Conservation (phyloP, 2,113 vertebrate species). For the Arvicanthis niloticus region DNA sequence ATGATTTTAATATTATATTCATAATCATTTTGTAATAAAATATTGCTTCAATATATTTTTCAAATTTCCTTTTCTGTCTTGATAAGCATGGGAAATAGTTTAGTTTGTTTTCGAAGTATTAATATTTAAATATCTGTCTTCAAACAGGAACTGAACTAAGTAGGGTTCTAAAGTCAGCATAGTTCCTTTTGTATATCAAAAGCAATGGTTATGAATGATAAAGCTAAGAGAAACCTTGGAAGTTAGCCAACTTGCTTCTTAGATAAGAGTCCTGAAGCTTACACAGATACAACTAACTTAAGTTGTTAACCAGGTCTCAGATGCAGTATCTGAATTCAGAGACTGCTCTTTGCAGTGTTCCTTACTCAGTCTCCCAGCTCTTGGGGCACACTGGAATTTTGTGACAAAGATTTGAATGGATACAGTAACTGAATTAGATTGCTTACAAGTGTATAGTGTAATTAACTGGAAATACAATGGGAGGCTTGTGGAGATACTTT, state of each 20-base stretch:
- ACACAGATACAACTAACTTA: not conserved
- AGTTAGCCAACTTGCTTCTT: conserved; percentile 1
- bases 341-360: not conserved
- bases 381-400: not conserved
- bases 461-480: not conserved
- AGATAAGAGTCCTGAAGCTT: conserved; percentile 9
- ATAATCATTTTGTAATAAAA: not conserved
- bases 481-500: not conserved
- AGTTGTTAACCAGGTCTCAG: not conserved
- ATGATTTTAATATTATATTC: not conserved
- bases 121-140: not conserved
- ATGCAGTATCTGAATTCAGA: not conserved
- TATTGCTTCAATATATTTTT: not conserved
- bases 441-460: not conserved
- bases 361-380: too few relatives aligned
- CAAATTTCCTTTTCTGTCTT: not conserved
- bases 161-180: not conserved
- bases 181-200: not conserved
- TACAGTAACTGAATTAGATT: not conserved
- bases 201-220: not conserved
- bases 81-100: not conserved
- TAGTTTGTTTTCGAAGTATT: not conserved
- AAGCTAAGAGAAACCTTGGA: conserved; percentile 31
- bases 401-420: not conserved
- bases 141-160: not conserved